Evolutionary conservation across 2,888 invertebrate genomes (phyloP).

Genomic region (Ochropleura leucogaster): DNA sequence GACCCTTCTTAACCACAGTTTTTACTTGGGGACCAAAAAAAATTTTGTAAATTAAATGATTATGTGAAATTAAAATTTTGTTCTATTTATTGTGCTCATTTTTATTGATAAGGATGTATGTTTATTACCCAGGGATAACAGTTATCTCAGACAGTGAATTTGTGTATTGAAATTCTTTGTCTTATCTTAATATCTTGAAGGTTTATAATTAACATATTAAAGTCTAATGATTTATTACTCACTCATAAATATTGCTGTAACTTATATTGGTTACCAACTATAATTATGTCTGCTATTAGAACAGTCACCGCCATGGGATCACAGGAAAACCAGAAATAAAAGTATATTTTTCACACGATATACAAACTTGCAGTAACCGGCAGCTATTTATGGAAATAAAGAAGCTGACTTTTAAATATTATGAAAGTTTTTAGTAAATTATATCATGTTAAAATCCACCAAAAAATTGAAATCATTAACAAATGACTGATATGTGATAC

Average conservation of each 20-base stretch:
- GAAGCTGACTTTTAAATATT: too few species aligned
- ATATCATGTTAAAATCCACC: too few species aligned
- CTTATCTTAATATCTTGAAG: constrained; percentile 27
- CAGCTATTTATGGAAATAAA: not conserved
- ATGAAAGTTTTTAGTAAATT: too few species aligned
- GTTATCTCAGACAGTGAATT: constrained; percentile 36
- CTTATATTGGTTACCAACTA: not conserved
- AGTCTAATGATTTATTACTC: constrained; percentile 11
- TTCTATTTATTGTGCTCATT: not conserved
- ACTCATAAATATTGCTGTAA: not conserved
- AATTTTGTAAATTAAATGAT: not conserved
- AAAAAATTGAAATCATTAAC: not conserved
- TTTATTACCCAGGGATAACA: constrained; percentile 40
- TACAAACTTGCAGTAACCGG: not conserved
- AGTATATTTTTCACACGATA: not conserved
- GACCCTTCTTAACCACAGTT: not conserved
- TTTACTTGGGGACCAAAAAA: not conserved
- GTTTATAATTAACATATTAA: constrained; percentile 11
- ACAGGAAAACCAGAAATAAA: not conserved
- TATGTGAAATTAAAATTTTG: not conserved
- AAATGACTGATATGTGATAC: not conserved
- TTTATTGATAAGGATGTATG: constrained; percentile 33
- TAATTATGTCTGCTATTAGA: not conserved
- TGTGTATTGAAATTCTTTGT: constrained; percentile 8
- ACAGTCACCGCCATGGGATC: not conserved